Percentiles rank a stretch among this genome's conserved stretches.
These are phyloP conservation scores for Squalus acanthias DNA, from an alignment of 2,797 vertebrate genomes.

Conservation along the genomic window DNA sequence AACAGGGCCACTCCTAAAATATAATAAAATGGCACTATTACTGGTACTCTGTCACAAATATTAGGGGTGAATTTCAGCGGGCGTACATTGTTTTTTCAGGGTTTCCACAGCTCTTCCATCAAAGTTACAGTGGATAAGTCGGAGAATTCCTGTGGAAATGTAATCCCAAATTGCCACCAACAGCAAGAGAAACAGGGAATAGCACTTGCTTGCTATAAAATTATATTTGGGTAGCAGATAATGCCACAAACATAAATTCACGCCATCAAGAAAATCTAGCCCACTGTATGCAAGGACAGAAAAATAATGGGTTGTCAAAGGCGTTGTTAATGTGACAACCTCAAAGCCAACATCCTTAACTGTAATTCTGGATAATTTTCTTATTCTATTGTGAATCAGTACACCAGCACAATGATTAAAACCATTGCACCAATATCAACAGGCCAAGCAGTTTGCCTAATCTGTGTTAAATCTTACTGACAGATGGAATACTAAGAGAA, in stretches of 20 bases:
- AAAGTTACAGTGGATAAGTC: background rate
- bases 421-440: background rate
- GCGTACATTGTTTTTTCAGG: background rate
- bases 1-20: background rate
- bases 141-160: background rate
- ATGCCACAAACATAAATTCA: background rate
- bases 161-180: background rate
- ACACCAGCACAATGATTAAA: background rate
- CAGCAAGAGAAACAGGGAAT: background rate
- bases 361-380: background rate
- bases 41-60: background rate
- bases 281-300: background rate
- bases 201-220: background rate
- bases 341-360: background rate
- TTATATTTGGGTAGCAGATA: background rate
- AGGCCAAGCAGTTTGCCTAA: background rate
- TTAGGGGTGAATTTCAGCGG: background rate
- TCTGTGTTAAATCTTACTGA: background rate
- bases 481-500: background rate
- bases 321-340: background rate
- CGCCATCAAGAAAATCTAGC: background rate
- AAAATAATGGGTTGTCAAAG: background rate
- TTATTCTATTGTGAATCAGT: background rate
- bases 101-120: background rate
- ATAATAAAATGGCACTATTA: background rate